phyloP scores from a whole-genome alignment of 2,113 vertebrate species.

The Marcusenius ussheri region DNA sequence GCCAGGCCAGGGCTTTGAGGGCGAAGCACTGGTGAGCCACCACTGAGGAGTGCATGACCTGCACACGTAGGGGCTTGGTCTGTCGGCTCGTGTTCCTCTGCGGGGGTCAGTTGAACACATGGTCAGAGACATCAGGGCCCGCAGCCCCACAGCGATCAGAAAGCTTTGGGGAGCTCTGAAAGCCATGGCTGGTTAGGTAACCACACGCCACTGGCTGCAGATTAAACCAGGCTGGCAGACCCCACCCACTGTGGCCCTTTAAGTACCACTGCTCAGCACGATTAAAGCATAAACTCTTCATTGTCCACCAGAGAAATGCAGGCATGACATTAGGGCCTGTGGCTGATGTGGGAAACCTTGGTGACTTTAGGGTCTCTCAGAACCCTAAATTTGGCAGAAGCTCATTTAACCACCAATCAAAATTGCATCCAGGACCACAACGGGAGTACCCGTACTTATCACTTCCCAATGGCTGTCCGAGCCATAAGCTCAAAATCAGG shows the following conservation, averaged over 20 bases:
- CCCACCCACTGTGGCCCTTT: neutral
- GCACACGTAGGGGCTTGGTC: conserved; percentile 88
- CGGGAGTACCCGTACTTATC: neutral
- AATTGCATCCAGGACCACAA: neutral
- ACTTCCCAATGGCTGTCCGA: neutral
- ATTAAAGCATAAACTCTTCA: neutral
- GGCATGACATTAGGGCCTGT: neutral
- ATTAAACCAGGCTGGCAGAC: neutral
- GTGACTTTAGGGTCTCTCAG: neutral
- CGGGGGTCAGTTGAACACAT: conserved; percentile 22
- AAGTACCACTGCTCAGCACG: neutral
- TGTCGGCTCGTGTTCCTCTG: conserved; percentile 95
- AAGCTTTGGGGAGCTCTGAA: neutral
- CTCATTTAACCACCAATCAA: neutral
- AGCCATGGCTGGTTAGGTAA: neutral
- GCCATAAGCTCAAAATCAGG: neutral
- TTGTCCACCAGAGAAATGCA: neutral
- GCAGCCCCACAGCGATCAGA: neutral
- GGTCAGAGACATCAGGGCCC: neutral
- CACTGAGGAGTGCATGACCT: conserved; percentile 95
- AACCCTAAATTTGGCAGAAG: neutral
- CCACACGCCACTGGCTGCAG: neutral
- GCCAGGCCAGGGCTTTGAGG: conserved; percentile 83
- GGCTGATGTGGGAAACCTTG: neutral
- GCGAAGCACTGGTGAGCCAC: conserved; percentile 96